phyloP scores from a whole-genome alignment of 2,113 vertebrate species.

The Charadrius vociferus region DNA sequence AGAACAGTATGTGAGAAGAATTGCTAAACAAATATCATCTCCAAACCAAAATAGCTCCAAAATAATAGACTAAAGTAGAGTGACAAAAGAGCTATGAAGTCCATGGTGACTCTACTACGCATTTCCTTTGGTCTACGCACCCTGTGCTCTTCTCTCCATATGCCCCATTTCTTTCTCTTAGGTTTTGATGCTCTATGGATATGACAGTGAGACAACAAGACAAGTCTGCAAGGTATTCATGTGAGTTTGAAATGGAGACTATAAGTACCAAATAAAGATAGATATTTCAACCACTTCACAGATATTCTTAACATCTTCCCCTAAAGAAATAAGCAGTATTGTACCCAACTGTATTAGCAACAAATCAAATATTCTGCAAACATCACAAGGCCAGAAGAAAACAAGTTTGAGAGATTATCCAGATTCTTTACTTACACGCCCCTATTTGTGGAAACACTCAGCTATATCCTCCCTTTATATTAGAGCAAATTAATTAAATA shows the following conservation, averaged over 20 bases:
- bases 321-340: not conserved
- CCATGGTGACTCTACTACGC: rapidly evolving
- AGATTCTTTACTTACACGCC: not conserved
- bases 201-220: not conserved
- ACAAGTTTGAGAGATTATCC: slow-evolving; percentile 18
- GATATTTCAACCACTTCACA: not conserved
- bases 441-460: not conserved
- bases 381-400: not conserved
- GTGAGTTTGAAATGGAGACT: not conserved
- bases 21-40: not conserved
- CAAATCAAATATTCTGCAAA: not conserved
- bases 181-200: not conserved
- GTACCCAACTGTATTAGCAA: not conserved
- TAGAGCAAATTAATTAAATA: slow-evolving; percentile 51
- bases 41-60: not conserved
- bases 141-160: not conserved
- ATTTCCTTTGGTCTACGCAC: not conserved
- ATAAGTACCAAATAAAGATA: not conserved
- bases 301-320: not conserved
- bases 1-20: not conserved
- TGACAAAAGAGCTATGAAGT: not conserved
- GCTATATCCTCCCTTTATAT: slow-evolving; percentile 33
- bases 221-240: not conserved
- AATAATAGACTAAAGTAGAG: not conserved
- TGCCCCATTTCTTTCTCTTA: not conserved